phyloP scores from a whole-genome alignment of 2,888 invertebrate species.

The Brachyopa scutellaris region DNA sequence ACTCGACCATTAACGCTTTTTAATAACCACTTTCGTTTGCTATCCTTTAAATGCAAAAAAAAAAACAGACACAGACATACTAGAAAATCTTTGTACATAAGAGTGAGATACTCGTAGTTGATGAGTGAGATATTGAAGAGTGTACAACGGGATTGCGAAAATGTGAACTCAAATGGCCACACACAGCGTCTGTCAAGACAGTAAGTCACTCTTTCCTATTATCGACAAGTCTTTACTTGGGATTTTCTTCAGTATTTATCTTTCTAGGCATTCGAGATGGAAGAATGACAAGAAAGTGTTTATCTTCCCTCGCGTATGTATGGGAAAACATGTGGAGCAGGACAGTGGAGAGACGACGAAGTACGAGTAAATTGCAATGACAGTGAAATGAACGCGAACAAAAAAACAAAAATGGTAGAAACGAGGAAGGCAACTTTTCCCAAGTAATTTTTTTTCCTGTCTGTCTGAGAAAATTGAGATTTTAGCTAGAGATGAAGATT shows the following conservation, averaged over 20 bases:
- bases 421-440: too few relatives aligned
- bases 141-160: constrained; percentile 15
- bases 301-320: constrained; percentile 48
- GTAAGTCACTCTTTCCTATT: constrained; percentile 9
- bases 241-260: constrained; percentile 7
- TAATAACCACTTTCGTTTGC: constrained; percentile 40
- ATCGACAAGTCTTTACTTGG: not conserved
- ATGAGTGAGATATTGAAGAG: constrained; percentile 1
- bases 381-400: constrained; percentile 10
- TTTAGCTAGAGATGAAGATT: too few relatives aligned
- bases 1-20: not conserved
- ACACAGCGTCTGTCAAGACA: constrained; percentile 21
- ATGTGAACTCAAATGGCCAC: constrained; percentile 50
- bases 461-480: too few relatives aligned
- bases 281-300: constrained; percentile 55
- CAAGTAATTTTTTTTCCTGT: too few relatives aligned
- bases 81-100: constrained; percentile 7
- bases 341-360: not conserved
- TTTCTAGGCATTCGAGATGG: constrained; percentile 29
- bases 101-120: constrained; percentile 2
- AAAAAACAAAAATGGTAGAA: not conserved
- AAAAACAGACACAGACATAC: not conserved
- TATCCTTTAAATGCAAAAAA: constrained; percentile 8
- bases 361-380: constrained; percentile 45
- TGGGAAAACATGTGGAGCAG: constrained; percentile 25